Conservation (phyloP, 2,888 invertebrate genomes). For the Patella caerulea region DNA sequence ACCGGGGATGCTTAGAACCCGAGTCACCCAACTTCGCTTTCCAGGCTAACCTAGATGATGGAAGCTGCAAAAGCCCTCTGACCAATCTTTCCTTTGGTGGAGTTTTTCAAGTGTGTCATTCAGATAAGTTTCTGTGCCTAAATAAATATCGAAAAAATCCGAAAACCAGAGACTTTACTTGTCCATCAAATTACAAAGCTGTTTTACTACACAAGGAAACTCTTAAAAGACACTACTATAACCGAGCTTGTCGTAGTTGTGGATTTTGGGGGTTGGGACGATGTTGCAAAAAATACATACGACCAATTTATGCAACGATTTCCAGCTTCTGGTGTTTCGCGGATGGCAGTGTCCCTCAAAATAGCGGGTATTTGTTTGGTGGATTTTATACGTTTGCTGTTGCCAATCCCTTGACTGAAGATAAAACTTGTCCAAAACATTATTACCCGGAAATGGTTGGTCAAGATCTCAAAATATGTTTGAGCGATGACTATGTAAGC, state of each 20-base stretch:
- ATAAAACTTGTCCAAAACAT: constrained; percentile 45
- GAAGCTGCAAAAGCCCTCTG: constrained; percentile 27
- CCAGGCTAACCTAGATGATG: constrained; percentile 42
- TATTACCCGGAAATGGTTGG: constrained; percentile 50
- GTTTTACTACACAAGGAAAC: constrained; percentile 44
- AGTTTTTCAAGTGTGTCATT: constrained; percentile 39
- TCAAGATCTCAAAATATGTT: constrained; percentile 23
- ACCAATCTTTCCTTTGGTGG: constrained; percentile 44
- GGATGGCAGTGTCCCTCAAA: constrained; percentile 32
- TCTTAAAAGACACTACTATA: constrained; percentile 22
- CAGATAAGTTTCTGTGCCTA: constrained; percentile 19
- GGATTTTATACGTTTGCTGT: constrained; percentile 49
- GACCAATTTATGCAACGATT: constrained; percentile 42
- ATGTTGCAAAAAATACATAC: constrained; percentile 36
- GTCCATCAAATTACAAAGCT: constrained; percentile 49
- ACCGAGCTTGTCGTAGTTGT: constrained; percentile 41
- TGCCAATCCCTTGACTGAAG: constrained; percentile 48
- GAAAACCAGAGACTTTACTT: constrained; percentile 48
- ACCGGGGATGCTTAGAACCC: constrained; percentile 36
- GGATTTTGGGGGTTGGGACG: constrained; percentile 39
- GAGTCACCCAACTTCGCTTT: constrained; percentile 39
- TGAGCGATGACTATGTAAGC: constrained; percentile 18
- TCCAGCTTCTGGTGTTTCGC: constrained; percentile 60
- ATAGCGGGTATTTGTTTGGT: constrained; percentile 58
- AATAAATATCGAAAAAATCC: constrained; percentile 47